Evolutionary conservation across 2,797 vertebrate species (phyloP), one percentile per base, ranked within the genome.

Genomic region (Rhinichthys osculus): DNA sequence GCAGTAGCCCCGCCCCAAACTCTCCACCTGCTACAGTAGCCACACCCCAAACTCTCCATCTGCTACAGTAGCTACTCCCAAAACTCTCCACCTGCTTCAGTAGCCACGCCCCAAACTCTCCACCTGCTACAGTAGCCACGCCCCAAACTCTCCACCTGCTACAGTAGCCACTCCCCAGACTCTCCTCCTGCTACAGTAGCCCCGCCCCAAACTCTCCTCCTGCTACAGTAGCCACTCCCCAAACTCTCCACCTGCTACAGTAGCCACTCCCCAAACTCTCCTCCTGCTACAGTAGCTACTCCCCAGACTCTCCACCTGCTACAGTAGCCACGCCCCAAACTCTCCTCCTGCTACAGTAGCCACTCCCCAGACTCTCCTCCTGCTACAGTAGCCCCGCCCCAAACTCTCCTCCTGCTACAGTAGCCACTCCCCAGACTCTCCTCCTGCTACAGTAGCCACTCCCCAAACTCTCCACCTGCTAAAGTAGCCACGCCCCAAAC

Each of bases 101-200:
- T 59, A 59, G 54, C 21, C 54, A 59, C 54, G 1, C 23, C 52
- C 57, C 57, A 27, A 62, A 27, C 57, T 62, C 23, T n/a, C 1
- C 10, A 0, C 10, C n/a, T 62, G 1, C 1, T 59, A n/a, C 57
- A 59, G 23, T n/a, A 59, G 57, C 23, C 57, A n/a, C 57, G 0
- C 57, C 57, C 23, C 57, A 59, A n/a, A 11, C 57, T 5, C 57
- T 23, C 21, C 1, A 0, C 3, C 8, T 59, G 21, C 1, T n/a
- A 59, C 21, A 59, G 54, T 59, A 59, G 54, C 54, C 54, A 59
- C 54, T 0, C 21, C 50, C 54, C 23, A 59, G n/a, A n/a, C 54
- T 10, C 54, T n/a, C 54, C 3, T 0, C 3, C 8, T 59, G 8
- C 1, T 59, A 10, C 54, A 59, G 54, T 59, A 59, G 54, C 54